These are phyloP conservation scores for Pseudotriccus pelzelni DNA, from an alignment of 2,797 vertebrate genomes.

Conservation along the genomic window DNA sequence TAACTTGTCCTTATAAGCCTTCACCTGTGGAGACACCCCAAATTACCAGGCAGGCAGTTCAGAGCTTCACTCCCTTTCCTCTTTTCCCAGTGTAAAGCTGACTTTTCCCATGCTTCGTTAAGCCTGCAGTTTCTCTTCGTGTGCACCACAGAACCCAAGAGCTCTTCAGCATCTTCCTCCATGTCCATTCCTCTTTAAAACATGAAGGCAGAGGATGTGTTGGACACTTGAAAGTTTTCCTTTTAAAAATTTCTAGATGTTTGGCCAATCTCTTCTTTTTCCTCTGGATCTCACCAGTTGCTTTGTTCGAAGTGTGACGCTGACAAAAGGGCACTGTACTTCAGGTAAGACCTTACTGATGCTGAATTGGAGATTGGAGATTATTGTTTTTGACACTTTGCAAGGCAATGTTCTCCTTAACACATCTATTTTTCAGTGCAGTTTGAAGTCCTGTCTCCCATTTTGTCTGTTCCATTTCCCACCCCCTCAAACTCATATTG, in stretches of 20 bases:
- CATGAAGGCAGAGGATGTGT: background rate
- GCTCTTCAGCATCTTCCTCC: background rate
- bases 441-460: background rate
- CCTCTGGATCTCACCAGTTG: background rate
- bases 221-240: background rate
- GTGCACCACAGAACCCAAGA: background rate
- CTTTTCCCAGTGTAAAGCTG: background rate
- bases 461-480: background rate
- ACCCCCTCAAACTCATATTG: background rate
- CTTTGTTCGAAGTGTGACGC: background rate
- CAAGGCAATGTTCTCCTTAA: background rate
- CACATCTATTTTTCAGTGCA: background rate
- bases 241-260: background rate
- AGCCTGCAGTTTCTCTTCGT: background rate
- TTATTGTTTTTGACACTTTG: background rate
- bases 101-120: background rate
- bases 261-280: background rate
- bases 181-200: background rate
- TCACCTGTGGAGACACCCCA: background rate
- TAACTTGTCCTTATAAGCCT: background rate
- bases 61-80: background rate
- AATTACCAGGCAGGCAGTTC: background rate
- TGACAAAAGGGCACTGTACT: background rate
- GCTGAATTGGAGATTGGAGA: background rate
- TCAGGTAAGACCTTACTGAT: background rate